Percentiles rank a stretch among this genome's conserved stretches.
phyloP scores from a whole-genome alignment of 2,888 invertebrate species.

The Oligia fasciuncula region DNA sequence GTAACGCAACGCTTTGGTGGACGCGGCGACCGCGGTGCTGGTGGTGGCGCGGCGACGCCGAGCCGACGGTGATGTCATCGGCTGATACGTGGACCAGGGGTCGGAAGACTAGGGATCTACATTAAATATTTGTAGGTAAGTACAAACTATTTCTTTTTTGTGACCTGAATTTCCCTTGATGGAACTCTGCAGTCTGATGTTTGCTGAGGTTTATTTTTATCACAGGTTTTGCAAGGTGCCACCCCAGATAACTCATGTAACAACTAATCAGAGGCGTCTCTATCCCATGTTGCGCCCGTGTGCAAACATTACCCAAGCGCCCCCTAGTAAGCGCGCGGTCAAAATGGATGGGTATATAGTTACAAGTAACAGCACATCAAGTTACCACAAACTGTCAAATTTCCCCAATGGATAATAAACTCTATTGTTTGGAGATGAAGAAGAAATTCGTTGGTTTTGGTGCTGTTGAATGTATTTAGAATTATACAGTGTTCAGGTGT shows the following conservation, averaged over 20 bases:
- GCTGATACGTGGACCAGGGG: slow-evolving; percentile 77
- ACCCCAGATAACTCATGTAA: not conserved
- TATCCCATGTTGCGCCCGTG: too few relatives aligned
- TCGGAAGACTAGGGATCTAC: slow-evolving; percentile 16
- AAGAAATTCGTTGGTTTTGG: too few relatives aligned
- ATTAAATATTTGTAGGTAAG: not conserved
- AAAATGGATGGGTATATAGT: too few relatives aligned
- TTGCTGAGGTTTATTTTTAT: not conserved
- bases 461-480: too few relatives aligned
- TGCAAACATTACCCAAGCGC: too few relatives aligned
- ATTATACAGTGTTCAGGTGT: too few relatives aligned
- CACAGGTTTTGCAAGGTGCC: not conserved
- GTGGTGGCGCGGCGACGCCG: slow-evolving; percentile 18
- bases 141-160: not conserved
- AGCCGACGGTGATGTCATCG: slow-evolving; percentile 83
- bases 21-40: not conserved
- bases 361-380: too few relatives aligned
- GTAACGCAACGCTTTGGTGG: slow-evolving; percentile 30
- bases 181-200: not conserved
- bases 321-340: too few relatives aligned
- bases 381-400: too few relatives aligned
- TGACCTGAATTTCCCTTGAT: not conserved
- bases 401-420: too few relatives aligned
- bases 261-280: too few relatives aligned
- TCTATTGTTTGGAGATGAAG: too few relatives aligned